phyloP scores from a whole-genome alignment of 2,797 vertebrate species.

The Okamejei kenojei region DNA sequence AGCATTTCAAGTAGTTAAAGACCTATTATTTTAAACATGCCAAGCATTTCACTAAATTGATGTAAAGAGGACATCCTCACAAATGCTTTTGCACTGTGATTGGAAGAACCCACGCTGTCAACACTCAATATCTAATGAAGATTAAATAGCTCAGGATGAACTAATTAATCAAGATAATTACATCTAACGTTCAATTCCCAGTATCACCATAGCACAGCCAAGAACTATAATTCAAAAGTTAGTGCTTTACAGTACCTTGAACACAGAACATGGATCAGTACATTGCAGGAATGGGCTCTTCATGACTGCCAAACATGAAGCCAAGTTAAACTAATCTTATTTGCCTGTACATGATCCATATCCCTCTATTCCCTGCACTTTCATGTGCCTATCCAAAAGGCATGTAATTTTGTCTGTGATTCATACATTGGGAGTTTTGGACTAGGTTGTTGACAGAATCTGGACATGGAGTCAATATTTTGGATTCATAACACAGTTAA shows the following conservation, averaged over 20 bases:
- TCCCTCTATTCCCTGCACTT: too few species aligned
- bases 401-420: not conserved
- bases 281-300: too few species aligned
- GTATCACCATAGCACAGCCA: not conserved
- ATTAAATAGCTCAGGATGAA: constrained; percentile 12
- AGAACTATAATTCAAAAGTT: not conserved
- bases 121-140: not conserved
- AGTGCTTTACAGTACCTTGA: not conserved
- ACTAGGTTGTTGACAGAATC: not conserved
- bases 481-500: not conserved
- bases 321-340: too few species aligned
- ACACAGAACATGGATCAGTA: too few species aligned
- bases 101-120: not conserved
- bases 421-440: not conserved
- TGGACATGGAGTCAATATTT: not conserved
- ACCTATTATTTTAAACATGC: not conserved
- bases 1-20: not conserved
- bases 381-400: too few species aligned
- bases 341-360: too few species aligned
- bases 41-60: not conserved
- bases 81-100: not conserved
- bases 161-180: not conserved
- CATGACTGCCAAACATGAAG: too few species aligned
- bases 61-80: not conserved
- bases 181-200: constrained; percentile 15